Percentiles rank a stretch among this genome's conserved stretches.
These are phyloP conservation scores for Paracyclopina nana DNA, from an alignment of 1,140 invertebrate genomes.

Conservation along the genomic window DNA sequence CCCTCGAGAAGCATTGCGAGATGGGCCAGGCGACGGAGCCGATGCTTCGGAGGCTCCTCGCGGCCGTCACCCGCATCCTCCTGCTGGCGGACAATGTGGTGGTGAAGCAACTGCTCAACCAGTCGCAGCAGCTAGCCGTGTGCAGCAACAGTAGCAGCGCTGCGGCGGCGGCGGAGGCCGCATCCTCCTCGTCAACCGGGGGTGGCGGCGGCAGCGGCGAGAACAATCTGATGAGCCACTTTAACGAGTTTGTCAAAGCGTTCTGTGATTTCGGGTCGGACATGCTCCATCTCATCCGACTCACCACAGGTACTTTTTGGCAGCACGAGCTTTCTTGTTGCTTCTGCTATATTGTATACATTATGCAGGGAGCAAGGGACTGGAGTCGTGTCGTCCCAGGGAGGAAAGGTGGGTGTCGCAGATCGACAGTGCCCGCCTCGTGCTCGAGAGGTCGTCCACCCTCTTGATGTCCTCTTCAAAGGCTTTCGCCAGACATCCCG, in stretches of 20 bases:
- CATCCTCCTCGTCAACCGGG: no score
- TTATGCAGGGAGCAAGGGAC: no score
- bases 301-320: no score
- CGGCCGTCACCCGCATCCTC: slow-evolving; percentile 87
- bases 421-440: slow-evolving; percentile 79
- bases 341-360: not conserved
- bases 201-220: no score
- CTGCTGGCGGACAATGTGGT: slow-evolving; percentile 94
- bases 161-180: no score
- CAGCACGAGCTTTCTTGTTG: slow-evolving; percentile 10
- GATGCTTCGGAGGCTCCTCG: slow-evolving; percentile 49
- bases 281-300: slow-evolving; percentile 91
- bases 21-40: not conserved
- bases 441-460: slow-evolving; percentile 91
- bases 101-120: slow-evolving; percentile 85
- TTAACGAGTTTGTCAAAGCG: slow-evolving; percentile 94
- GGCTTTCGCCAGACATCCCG: slow-evolving; percentile 80
- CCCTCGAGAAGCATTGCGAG: slow-evolving; percentile 9
- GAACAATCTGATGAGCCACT: slow-evolving; percentile 47
- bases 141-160: slow-evolving; percentile 16
- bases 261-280: slow-evolving; percentile 95
- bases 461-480: slow-evolving; percentile 92
- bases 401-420: no score
- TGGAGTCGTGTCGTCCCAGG: no score
- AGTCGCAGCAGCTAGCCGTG: slow-evolving; percentile 87